Base-by-base conservation (phyloP, 1,140 invertebrate species). In the Dendrolimus kikuchii region DNA sequence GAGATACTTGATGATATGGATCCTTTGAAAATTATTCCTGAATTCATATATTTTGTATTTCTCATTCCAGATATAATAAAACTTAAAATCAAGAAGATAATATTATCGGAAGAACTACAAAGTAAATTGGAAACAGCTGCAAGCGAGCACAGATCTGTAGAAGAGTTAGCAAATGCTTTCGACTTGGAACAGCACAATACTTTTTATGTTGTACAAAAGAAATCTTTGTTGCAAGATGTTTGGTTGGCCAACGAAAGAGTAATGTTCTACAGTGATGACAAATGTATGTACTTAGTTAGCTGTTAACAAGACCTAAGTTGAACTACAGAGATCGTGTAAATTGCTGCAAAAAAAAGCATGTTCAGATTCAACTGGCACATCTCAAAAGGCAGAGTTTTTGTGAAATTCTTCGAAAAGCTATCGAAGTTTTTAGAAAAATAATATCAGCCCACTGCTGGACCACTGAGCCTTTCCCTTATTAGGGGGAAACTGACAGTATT, bases 161-260 rank as follows among this genome's bases (percentile, higher is more conserved):
- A 74, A 38, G 73, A 71, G 39, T 59, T 79, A 0, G 62, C 58
- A 5, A 53, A 53, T 1, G 8, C 7, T 3, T 64, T 68, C 9
- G 67, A 78, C 43, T 58, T 73, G 38, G 62, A 50, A 4, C 46
- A 59, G 2, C 72, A 71, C 6, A 82, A 81, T 53, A 68, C 65
- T 5, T 62, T 86, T 53, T 68, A 75, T 42, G 64, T 80, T 49
- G 81, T 86, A 46, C 83, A 88, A 54, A 68, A 80, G 55, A 59
- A 53, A n/a, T 69, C 66, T 0, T 61, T 86, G 9, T 64, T 55
- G 41, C 56, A 66, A 46, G 61, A 82, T 8, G 73, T 77, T 3
- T 83, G 77, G 73, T 48, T 86, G 4, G 74, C 71, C 0, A 45
- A 46, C 0, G 76, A 79, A 38, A 68, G 83, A 39, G 62, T 79